Evolutionary conservation across 2,797 vertebrate genomes (phyloP).

Genomic region (Harpagifer antarcticus): DNA sequence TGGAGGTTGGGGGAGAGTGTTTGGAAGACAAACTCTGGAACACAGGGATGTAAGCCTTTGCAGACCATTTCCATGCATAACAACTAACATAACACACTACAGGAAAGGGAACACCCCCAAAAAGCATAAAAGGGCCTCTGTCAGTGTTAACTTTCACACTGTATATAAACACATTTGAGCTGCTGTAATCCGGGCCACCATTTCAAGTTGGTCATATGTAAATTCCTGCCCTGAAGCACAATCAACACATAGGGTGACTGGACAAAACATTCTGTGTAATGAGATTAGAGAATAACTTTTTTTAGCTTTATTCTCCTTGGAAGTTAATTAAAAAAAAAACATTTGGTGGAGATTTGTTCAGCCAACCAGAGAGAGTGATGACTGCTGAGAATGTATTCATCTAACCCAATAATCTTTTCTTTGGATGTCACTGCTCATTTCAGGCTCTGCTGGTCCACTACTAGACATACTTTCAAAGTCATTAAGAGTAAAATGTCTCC

Average conservation of each 20-base stretch:
- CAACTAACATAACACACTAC: too few species aligned
- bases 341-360: background rate
- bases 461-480: background rate
- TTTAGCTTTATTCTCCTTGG: background rate
- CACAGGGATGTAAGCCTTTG: too few species aligned
- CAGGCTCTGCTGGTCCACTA: slow-evolving; percentile 6
- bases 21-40: too few species aligned
- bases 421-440: slow-evolving; percentile 33
- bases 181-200: too few species aligned
- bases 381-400: background rate
- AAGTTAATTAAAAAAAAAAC: background rate
- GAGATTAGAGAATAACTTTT: background rate
- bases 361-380: background rate
- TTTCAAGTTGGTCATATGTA: too few species aligned
- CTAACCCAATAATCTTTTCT: slow-evolving; percentile 27
- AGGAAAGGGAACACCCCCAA: too few species aligned
- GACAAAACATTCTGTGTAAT: background rate
- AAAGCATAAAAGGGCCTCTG: too few species aligned
- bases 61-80: too few species aligned
- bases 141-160: too few species aligned
- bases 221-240: too few species aligned
- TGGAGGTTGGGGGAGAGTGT: too few species aligned
- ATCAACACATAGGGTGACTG: background rate
- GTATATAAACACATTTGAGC: too few species aligned
- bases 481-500: slow-evolving; percentile 11